Percentiles rank a stretch among this genome's conserved stretches.
Conservation (phyloP, 2,113 vertebrate species). For the Sinocyclocheilus rhinocerous region DNA sequence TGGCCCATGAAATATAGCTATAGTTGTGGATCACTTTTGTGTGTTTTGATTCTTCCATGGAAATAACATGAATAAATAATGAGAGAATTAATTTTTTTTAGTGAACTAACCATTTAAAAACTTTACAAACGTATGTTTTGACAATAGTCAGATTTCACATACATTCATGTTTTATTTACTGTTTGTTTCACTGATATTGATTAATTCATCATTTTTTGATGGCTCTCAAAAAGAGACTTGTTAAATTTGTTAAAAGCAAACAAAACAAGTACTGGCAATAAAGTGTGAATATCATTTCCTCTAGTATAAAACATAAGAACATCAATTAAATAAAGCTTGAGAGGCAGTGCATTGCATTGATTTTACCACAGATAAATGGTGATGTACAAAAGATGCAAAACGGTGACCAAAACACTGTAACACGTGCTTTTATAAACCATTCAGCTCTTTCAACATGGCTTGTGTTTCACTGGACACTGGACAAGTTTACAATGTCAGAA, state of each 20-base stretch:
- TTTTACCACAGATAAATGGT: too few relatives aligned
- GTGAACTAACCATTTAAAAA: background rate
- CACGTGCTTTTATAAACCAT: background rate
- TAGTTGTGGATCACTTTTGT: background rate
- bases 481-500: background rate
- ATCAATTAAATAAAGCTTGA: too few relatives aligned
- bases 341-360: too few relatives aligned
- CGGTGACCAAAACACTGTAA: too few relatives aligned
- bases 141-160: background rate
- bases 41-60: too few relatives aligned
- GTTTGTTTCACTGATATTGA: background rate
- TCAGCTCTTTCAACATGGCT: background rate
- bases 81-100: background rate
- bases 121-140: background rate
- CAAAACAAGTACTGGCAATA: background rate
- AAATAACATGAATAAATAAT: background rate
- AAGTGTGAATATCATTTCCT: too few relatives aligned
- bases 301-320: too few relatives aligned
- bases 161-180: background rate
- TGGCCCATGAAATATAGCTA: background rate
- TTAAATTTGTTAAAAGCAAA: background rate
- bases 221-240: background rate
- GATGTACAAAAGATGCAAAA: too few relatives aligned
- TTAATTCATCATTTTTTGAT: background rate
- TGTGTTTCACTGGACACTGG: background rate